These are phyloP conservation scores for Boloria euphrosyne DNA, from an alignment of 2,888 invertebrate genomes.

Conservation along the genomic window DNA sequence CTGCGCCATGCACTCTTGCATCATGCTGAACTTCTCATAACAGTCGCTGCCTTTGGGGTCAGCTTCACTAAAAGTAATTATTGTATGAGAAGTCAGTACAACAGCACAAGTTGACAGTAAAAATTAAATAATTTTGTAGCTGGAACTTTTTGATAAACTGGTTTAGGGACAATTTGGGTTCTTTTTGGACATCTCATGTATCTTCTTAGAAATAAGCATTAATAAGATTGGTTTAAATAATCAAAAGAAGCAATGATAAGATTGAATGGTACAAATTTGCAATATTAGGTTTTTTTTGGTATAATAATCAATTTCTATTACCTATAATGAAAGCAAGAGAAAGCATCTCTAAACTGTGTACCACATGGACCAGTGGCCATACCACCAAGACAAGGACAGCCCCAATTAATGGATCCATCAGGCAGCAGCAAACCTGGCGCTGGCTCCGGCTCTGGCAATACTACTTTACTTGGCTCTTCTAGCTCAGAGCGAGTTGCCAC, in stretches of 20 bases:
- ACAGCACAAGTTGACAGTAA: too few relatives aligned
- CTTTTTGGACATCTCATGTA: too few relatives aligned
- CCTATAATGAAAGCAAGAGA: conserved; percentile 96
- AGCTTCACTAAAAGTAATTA: conserved; percentile 84
- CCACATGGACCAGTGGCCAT: conserved; percentile 99
- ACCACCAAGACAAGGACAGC: conserved; percentile 98
- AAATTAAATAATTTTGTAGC: too few relatives aligned
- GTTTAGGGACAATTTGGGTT: too few relatives aligned
- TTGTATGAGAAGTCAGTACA: too few relatives aligned
- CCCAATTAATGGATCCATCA: conserved; percentile 97
- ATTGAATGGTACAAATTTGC: too few relatives aligned
- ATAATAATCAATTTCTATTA: conserved; percentile 44
- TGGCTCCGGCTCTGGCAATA: conserved; percentile 87
- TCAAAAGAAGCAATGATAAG: too few relatives aligned
- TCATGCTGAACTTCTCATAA: conserved; percentile 92
- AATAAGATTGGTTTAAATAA: too few relatives aligned
- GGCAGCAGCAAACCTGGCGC: conserved; percentile 91
- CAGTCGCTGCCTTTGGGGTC: conserved; percentile 97
- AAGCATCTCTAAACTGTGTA: conserved; percentile 94
- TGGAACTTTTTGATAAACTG: too few relatives aligned
- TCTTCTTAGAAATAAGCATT: too few relatives aligned
- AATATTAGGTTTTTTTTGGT: too few relatives aligned
- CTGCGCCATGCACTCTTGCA: conserved; percentile 94
- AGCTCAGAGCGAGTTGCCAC: conserved; percentile 92
- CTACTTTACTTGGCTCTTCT: conserved; percentile 86